Evolutionary conservation across 1,140 invertebrate genomes (phyloP), one percentile per base, ranked within the genome.

Genomic region (Dreissena rostriformis): DNA sequence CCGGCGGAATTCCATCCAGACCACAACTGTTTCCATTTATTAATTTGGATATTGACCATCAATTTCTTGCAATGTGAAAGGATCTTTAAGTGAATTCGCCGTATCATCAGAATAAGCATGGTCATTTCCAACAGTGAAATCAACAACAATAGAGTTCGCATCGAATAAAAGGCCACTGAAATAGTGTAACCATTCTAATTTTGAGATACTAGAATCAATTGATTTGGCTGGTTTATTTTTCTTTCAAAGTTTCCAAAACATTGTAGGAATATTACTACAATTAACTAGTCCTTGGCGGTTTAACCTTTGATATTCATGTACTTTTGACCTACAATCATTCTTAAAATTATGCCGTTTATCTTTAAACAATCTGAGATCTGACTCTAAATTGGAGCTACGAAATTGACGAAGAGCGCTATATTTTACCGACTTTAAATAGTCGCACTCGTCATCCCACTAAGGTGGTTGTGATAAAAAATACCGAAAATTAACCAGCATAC

Each of bases 21-120:
- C 78, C 67, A 11, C 22, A 12, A 15, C 65, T 71, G 73, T 74
- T 82, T 26, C 71, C 57, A 67, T 73, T 74, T 19, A n/a, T 19
- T 1, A 80, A 19, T 17, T 80, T 71, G 0, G 29, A 7, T 26
- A 80, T 71, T 51, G 78, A 57, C 2, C 1, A n/a, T 15, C 14
- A 26, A 66, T 72, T 63, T 82, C 70, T 11, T 65, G 26, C 11
- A 74, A 14, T 28, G 79, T 65, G 66, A 74, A 70, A 28, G 24
- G 29, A 12, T 52, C 57, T 66, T 82, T 66, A 26, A 82, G 49
- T 10, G 1, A 15, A n/a, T 49, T 49, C 1, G 28, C n/a, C 1
- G 57, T 39, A 28, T 26, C 28, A 65, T 70, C 61, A 51, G 10
- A n/a, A 73, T 14, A n/a, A 53, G 28, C 71, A 52, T 8, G 71